These are phyloP conservation scores for Doryteuthis pealeii DNA, from an alignment of 1,140 invertebrate genomes.

Conservation along the genomic window DNA sequence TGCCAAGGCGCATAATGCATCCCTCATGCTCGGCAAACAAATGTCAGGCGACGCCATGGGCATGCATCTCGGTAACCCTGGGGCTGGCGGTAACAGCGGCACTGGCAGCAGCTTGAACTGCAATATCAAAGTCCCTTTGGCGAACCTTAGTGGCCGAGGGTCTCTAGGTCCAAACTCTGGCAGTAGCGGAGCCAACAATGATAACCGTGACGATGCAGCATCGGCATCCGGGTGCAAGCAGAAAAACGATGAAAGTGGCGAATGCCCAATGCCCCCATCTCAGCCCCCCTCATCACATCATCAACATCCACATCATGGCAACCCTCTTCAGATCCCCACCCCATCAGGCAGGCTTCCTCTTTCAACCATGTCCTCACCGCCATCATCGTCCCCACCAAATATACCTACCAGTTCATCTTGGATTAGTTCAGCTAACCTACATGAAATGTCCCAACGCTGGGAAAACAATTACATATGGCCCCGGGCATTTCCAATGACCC, in stretches of 20 bases:
- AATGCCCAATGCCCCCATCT: neutral
- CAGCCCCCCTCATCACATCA: neutral
- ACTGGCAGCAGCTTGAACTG: neutral
- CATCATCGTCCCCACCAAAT: neutral
- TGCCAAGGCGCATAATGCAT: conserved; percentile 2
- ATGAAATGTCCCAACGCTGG: conserved; percentile 2
- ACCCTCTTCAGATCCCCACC: neutral
- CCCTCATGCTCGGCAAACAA: neutral
- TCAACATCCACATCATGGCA: neutral
- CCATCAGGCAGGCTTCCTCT: neutral
- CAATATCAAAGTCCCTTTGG: neutral
- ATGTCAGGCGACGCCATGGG: neutral
- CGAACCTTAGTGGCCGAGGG: neutral
- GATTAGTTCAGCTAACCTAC: neutral
- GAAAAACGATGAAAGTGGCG: neutral
- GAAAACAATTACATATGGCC: neutral
- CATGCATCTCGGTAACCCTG: neutral
- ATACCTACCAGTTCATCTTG: neutral
- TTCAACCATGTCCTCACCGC: neutral
- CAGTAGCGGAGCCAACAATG: neutral
- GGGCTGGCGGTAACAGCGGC: neutral
- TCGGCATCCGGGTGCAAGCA: neutral
- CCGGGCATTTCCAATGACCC: neutral
- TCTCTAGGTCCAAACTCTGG: neutral
- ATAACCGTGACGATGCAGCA: neutral